phyloP scores from a whole-genome alignment of 1,140 invertebrate species.

The Portunus trituberculatus region DNA sequence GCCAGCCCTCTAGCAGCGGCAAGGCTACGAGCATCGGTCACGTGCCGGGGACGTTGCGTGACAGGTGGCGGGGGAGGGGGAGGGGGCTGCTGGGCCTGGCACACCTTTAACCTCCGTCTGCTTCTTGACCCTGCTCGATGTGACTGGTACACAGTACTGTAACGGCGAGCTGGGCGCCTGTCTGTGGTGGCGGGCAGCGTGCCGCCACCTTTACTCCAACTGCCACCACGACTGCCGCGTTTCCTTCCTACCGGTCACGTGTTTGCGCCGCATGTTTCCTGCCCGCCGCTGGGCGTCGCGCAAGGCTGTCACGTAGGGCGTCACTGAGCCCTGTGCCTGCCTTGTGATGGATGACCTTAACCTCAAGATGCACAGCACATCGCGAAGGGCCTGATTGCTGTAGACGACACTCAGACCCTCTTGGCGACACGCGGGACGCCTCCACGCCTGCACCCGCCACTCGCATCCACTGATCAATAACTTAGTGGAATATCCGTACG shows the following conservation, averaged over 20 bases:
- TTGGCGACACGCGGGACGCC: background rate
- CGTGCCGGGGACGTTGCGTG: background rate
- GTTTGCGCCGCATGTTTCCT: background rate
- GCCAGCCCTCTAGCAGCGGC: background rate
- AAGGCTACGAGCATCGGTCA: background rate
- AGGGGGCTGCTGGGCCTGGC: background rate
- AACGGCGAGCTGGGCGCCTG: background rate
- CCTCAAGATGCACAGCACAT: background rate
- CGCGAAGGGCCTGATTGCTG: background rate
- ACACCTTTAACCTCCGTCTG: background rate
- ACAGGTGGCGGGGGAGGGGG: background rate
- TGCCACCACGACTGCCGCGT: background rate
- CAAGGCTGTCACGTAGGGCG: background rate
- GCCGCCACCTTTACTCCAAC: background rate
- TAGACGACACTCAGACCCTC: background rate
- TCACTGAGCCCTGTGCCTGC: background rate
- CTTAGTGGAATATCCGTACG: constrained; percentile 26
- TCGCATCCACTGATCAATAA: background rate
- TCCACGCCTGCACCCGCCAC: background rate
- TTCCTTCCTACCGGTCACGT: background rate
- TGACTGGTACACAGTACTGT: background rate
- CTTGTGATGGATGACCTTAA: background rate
- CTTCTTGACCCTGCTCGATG: background rate
- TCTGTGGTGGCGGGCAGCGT: background rate
- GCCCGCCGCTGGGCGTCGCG: background rate